Evolutionary conservation across 2,888 invertebrate genomes (phyloP).

Genomic region (Beris chalybata): DNA sequence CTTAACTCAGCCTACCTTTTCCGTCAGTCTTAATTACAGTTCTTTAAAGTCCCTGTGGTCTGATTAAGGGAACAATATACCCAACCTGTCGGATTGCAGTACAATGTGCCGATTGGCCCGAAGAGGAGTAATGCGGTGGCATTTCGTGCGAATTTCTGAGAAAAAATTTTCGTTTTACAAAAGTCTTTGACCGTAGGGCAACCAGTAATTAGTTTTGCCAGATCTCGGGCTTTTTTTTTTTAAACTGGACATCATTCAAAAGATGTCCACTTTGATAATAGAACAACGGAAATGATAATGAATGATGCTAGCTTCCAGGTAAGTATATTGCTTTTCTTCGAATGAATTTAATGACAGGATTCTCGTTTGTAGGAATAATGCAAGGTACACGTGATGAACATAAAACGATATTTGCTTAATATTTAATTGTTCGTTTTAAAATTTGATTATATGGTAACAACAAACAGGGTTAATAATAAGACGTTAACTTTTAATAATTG

Average conservation of each 20-base stretch:
- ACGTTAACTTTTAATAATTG: no score
- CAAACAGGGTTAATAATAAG: no score
- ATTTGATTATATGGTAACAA: no score
- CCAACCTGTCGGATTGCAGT: background rate
- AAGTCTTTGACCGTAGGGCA: constrained; percentile 16
- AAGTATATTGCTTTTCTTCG: no score
- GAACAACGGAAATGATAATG: constrained; percentile 28
- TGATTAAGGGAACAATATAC: constrained; percentile 30
- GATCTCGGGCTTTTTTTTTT: background rate
- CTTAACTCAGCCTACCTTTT: background rate
- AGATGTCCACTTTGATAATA: constrained; percentile 18
- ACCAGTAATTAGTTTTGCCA: constrained; percentile 30
- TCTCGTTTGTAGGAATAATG: no score
- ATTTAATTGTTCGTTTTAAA: no score
- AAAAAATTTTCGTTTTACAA: constrained; percentile 18
- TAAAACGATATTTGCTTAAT: no score
- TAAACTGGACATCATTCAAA: constrained; percentile 16
- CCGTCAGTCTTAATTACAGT: constrained; percentile 15
- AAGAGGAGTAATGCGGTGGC: constrained; percentile 26
- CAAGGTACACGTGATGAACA: no score
- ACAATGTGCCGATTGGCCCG: background rate
- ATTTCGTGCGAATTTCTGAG: constrained; percentile 29
- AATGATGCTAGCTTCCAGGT: background rate
- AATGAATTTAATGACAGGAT: no score
- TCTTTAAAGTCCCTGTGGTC: constrained; percentile 20